A percentile compares a stretch with the other conserved stretches of the same genome.
These are phyloP conservation scores for Gephyroberyx darwinii DNA, from an alignment of 2,797 vertebrate genomes.

Conservation along the genomic window DNA sequence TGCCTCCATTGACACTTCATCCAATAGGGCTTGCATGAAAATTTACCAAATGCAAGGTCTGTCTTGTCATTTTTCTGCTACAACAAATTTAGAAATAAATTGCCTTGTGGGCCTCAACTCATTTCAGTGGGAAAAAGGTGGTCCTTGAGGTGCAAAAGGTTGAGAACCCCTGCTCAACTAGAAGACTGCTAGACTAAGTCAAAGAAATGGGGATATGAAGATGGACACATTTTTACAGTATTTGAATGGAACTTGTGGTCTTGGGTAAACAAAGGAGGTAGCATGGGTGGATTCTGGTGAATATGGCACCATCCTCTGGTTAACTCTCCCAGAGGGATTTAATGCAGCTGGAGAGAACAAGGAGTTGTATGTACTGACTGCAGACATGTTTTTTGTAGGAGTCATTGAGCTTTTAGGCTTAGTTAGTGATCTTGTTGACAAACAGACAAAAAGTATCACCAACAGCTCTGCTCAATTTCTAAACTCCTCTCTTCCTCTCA, in stretches of 20 bases:
- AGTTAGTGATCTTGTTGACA: background rate
- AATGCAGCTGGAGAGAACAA: background rate
- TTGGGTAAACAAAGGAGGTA: background rate
- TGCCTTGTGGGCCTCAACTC: too few species aligned
- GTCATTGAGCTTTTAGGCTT: background rate
- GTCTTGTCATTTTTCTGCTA: too few species aligned
- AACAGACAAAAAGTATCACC: background rate
- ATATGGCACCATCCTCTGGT: constrained; percentile 18
- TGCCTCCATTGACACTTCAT: too few species aligned
- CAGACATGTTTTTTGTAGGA: background rate
- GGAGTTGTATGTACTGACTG: background rate
- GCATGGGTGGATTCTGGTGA: constrained; percentile 15
- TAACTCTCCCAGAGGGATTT: constrained; percentile 38
- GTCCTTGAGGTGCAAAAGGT: too few species aligned
- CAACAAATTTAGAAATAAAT: too few species aligned
- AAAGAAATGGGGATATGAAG: background rate
- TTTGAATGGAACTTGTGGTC: background rate
- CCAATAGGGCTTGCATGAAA: too few species aligned
- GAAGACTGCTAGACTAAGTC: background rate
- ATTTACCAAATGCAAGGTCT: too few species aligned
- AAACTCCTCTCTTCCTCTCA: background rate
- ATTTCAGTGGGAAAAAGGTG: too few species aligned
- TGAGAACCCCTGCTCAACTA: too few species aligned
- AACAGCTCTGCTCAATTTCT: background rate
- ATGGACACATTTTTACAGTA: background rate